Conservation (phyloP, 2,888 invertebrate species). For the Melieria crassipennis region DNA sequence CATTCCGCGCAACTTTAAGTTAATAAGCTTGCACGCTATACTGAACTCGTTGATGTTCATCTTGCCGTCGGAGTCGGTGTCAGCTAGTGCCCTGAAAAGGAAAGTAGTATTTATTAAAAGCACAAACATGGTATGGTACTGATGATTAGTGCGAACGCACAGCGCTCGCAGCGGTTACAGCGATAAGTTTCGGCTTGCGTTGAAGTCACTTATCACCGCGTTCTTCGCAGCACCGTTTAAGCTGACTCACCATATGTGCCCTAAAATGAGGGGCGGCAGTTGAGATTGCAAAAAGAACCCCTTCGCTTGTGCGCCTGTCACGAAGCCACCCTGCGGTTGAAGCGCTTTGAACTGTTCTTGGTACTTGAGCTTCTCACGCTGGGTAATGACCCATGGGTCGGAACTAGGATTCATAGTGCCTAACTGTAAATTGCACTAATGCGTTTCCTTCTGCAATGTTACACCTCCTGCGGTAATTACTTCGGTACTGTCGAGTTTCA, state of each 20-base stretch:
- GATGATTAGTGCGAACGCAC: no score
- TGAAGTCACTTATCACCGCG: no score
- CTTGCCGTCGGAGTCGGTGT: constrained; percentile 96
- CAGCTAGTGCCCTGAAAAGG: constrained; percentile 80
- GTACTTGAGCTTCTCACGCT: constrained; percentile 87
- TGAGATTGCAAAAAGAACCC: constrained; percentile 92
- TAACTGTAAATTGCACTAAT: neutral
- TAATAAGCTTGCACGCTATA: constrained; percentile 96
- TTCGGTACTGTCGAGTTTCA: neutral
- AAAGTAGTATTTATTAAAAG: no score
- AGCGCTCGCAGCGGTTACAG: no score
- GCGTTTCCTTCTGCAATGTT: neutral
- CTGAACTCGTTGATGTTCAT: constrained; percentile 97
- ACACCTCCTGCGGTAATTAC: neutral
- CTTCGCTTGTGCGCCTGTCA: constrained; percentile 94
- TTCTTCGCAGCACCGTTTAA: no score
- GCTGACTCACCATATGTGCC: constrained; percentile 88
- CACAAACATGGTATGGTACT: no score
- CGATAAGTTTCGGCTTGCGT: no score
- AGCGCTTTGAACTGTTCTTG: constrained; percentile 91
- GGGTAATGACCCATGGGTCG: constrained; percentile 90
- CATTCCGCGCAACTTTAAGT: constrained; percentile 89
- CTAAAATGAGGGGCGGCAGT: constrained; percentile 86
- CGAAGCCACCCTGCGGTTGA: constrained; percentile 85
- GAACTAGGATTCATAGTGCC: constrained; percentile 63